Evolutionary conservation across 2,113 vertebrate genomes (phyloP).

Genomic region (Arvicanthis niloticus): DNA sequence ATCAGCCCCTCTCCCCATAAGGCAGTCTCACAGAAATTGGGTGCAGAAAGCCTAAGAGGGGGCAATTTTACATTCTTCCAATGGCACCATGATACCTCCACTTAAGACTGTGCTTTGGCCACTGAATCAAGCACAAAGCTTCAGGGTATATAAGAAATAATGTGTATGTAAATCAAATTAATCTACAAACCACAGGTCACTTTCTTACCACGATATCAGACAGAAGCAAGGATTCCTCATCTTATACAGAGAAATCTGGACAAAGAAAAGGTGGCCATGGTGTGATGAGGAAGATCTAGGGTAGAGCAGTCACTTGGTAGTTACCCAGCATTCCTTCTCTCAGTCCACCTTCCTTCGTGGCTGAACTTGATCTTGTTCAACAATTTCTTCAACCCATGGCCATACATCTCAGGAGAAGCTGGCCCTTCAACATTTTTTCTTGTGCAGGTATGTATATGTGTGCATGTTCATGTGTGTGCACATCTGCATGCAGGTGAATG

Average conservation of each 20-base stretch:
- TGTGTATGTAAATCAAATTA: conserved; percentile 2
- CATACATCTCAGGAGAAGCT: not conserved
- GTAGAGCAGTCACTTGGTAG: not conserved
- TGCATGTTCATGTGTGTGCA: not conserved
- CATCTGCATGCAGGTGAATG: too few species aligned
- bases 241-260: not conserved
- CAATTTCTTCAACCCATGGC: not conserved
- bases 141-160: not conserved
- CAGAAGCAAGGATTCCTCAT: not conserved
- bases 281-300: not conserved
- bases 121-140: conserved; percentile 4
- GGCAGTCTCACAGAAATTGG: not conserved
- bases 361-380: not conserved
- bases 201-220: not conserved
- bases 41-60: not conserved
- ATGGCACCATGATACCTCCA: accelerated
- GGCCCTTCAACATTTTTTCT: too few species aligned
- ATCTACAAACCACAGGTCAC: conserved; percentile 1
- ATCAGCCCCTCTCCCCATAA: not conserved
- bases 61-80: not conserved
- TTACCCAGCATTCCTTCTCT: not conserved
- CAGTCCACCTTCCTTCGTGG: not conserved
- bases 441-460: not conserved
- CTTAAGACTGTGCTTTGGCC: not conserved
- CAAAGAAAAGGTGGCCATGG: not conserved